Base-by-base conservation (phyloP, 2,113 vertebrate genomes). In the Carassius auratus region DNA sequence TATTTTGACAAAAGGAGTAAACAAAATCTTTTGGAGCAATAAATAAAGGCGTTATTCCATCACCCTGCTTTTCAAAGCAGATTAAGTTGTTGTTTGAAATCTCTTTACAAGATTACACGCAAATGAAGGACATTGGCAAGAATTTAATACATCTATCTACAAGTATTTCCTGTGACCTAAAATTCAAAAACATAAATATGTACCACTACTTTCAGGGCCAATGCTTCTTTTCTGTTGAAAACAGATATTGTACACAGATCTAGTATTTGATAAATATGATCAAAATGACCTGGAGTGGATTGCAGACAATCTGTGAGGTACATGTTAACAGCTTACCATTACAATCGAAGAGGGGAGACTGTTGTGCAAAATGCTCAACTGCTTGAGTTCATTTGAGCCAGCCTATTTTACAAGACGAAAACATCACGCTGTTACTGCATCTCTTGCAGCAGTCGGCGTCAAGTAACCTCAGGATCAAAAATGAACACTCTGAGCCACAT, bases 61-160 rank as follows among this genome's bases (percentile, higher is more conserved):
- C 17, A 12, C 52, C 19, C 36, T 42, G 45, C 59, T 71, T 30
- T 23, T 42, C 30, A 68, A 71, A 55, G 23, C 48, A 85, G 84
- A 85, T 73, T 77, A 85, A 26, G 61, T 23, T 78, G 61, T 68
- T 78, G 21, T 48, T 33, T 57, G 45, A 52, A 85, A 85, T 57
- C 61, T 85, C 48, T 69, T 85, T 55, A 69, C 76, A 71, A 68
- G 84, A 78, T 85, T 85, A 85, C 26, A 17, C 13, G 80, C 23
- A 55, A 68, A 55, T 68, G 61, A 77, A 55, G 23, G 10, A 38
- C 48, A 26, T n/a, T 61, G 38, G 42, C 9, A 61, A 42, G 48
- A 69, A 45, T 78, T 26, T 19, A 69, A 48, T n/a, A 76, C 48
- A 23, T 80, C 38, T 80, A 4, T 80, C n/a, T 64, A 14, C 19